Percentiles rank a stretch among this genome's conserved stretches.
Evolutionary conservation across 2,797 vertebrate species (phyloP).

Genomic region (Selene dorsalis): DNA sequence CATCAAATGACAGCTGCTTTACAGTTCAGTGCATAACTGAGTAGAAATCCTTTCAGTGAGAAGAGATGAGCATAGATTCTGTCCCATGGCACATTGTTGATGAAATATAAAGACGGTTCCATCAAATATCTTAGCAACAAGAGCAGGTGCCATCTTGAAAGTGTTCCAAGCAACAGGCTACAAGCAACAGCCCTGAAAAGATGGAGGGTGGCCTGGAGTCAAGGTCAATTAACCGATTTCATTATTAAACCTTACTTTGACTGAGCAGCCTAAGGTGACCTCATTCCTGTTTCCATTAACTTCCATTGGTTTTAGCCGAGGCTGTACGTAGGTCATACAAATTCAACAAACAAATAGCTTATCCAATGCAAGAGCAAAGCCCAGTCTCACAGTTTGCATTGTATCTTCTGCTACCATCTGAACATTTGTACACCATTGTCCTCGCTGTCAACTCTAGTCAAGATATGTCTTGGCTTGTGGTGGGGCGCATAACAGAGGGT

Average conservation of each 20-base stretch:
- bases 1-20: slow-evolving; percentile 74
- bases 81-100: slow-evolving; percentile 49
- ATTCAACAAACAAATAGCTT: not conserved
- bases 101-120: slow-evolving; percentile 48
- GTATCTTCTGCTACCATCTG: no score
- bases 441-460: not conserved
- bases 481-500: no score
- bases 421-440: not conserved
- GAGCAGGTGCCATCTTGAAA: slow-evolving; percentile 50
- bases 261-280: not conserved
- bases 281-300: not conserved
- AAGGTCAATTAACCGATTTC: not conserved
- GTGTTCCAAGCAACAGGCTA: slow-evolving; percentile 13
- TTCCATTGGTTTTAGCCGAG: not conserved
- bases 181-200: slow-evolving; percentile 1
- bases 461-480: not conserved
- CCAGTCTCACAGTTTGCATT: no score
- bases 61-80: slow-evolving; percentile 45
- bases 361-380: no score
- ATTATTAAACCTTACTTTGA: slow-evolving; percentile 3
- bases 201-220: not conserved
- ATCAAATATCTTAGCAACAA: slow-evolving; percentile 52
- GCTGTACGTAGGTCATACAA: not conserved
- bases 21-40: slow-evolving; percentile 68
- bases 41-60: slow-evolving; percentile 59